Conservation (phyloP, 2,113 vertebrate genomes). For the Falco punctatus region DNA sequence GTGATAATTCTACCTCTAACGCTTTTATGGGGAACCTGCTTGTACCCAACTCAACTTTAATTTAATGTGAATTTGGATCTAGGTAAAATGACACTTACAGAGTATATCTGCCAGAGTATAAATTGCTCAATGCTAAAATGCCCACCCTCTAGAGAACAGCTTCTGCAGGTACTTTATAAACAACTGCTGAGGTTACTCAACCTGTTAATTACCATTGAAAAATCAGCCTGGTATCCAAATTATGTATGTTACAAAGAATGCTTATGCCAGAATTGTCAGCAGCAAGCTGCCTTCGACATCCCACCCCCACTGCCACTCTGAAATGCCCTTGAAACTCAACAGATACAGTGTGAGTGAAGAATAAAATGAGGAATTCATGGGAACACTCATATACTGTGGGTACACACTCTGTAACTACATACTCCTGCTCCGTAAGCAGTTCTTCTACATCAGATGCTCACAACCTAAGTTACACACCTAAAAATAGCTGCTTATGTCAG, state of each 20-base stretch:
- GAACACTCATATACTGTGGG: background rate
- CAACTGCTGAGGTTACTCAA: conserved; percentile 60
- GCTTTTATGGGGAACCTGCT: background rate
- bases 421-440: conserved; percentile 56
- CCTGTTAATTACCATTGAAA: conserved; percentile 45
- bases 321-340: conserved; percentile 59
- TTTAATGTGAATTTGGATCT: background rate
- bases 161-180: conserved; percentile 57
- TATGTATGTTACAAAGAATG: conserved; percentile 11
- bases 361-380: conserved; percentile 55
- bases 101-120: background rate
- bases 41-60: background rate
- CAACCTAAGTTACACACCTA: conserved; percentile 3
- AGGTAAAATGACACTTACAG: background rate
- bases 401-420: background rate
- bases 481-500: conserved; percentile 52
- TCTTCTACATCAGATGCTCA: conserved; percentile 24
- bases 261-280: conserved; percentile 43
- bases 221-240: conserved; percentile 53
- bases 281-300: conserved; percentile 38
- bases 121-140: conserved; percentile 26
- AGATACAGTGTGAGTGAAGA: conserved; percentile 16
- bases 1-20: background rate
- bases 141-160: background rate
- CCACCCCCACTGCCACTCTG: background rate